Percentiles rank a stretch among this genome's conserved stretches.
Conservation (phyloP, 2,797 vertebrate genomes). For the Darevskia mixta region DNA sequence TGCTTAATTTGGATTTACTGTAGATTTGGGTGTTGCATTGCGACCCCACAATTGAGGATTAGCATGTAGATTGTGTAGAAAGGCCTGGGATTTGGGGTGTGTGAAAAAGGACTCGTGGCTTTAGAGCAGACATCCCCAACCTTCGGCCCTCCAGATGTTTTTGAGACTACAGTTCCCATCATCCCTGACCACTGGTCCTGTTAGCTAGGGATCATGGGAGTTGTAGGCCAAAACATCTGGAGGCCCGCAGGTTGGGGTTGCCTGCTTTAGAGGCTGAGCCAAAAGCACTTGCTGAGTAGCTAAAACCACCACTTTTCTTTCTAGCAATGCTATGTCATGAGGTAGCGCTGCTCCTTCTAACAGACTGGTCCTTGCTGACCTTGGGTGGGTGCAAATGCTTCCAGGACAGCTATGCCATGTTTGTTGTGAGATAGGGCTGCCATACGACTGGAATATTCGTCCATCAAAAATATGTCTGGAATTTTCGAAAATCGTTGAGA, state of each 20-base stretch:
- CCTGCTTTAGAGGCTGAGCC: neutral
- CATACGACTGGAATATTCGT: neutral
- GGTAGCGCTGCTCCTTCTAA: neutral
- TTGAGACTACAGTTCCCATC: too few relatives aligned
- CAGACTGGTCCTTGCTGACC: neutral
- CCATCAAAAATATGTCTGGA: too few relatives aligned
- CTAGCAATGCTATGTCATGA: neutral
- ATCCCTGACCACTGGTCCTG: too few relatives aligned
- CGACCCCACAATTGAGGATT: constrained; percentile 20
- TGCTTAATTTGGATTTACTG: too few relatives aligned
- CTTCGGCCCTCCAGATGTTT: too few relatives aligned
- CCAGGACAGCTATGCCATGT: neutral
- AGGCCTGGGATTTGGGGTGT: too few relatives aligned
- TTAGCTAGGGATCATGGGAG: too few relatives aligned
- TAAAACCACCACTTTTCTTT: neutral
- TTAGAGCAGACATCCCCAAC: too few relatives aligned
- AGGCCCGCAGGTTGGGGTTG: too few relatives aligned
- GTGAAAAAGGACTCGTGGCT: neutral
- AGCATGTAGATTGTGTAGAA: neutral
- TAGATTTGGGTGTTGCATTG: neutral
- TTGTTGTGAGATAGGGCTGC: neutral
- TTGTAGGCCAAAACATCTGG: too few relatives aligned
- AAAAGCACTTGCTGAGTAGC: too few relatives aligned
- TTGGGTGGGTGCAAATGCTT: neutral
- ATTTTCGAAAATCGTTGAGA: too few relatives aligned